Conservation (phyloP, 2,113 vertebrate genomes). For the Triplophysa tibetana region DNA sequence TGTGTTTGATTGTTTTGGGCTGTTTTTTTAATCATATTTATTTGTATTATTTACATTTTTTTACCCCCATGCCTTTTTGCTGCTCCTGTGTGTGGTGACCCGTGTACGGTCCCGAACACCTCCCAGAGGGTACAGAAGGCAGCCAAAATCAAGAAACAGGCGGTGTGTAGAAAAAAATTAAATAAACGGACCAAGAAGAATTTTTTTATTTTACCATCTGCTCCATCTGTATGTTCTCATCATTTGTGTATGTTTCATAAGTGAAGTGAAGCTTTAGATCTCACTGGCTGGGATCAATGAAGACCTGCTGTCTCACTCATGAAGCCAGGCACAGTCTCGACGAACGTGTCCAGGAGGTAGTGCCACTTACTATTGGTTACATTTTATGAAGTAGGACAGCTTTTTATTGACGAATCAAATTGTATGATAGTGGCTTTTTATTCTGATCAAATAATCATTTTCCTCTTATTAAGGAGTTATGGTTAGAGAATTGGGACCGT, state of each 20-base stretch:
- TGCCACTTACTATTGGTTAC: background rate
- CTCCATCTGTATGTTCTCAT: conserved; percentile 42
- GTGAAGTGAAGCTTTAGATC: conserved; percentile 3
- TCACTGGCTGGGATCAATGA: conserved; percentile 2
- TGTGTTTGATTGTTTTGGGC: conserved; percentile 52
- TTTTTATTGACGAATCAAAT: too few species aligned
- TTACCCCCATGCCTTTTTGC: conserved; percentile 69
- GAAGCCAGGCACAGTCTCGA: background rate
- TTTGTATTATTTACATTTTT: conserved; percentile 40
- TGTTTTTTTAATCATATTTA: conserved; percentile 39
- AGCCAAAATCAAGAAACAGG: conserved; percentile 99
- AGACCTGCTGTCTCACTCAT: background rate
- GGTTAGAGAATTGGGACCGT: too few species aligned
- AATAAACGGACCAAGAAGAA: conserved; percentile 38
- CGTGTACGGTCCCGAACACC: conserved; percentile 66
- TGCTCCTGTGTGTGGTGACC: conserved; percentile 75
- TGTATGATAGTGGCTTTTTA: too few species aligned
- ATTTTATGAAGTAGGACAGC: too few species aligned
- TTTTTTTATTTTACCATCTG: conserved; percentile 52
- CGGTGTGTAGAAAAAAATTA: conserved; percentile 87
- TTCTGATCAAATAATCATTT: too few species aligned
- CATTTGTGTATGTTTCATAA: conserved; percentile 23
- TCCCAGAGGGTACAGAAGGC: conserved; percentile 99
- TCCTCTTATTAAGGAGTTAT: too few species aligned
- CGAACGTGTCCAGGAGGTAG: background rate